A percentile compares a stretch with the other conserved stretches of the same genome.
Evolutionary conservation across 37 sponge, comb jelly and placozoan species (phyloP).

Genomic region (Agelas oroides): DNA sequence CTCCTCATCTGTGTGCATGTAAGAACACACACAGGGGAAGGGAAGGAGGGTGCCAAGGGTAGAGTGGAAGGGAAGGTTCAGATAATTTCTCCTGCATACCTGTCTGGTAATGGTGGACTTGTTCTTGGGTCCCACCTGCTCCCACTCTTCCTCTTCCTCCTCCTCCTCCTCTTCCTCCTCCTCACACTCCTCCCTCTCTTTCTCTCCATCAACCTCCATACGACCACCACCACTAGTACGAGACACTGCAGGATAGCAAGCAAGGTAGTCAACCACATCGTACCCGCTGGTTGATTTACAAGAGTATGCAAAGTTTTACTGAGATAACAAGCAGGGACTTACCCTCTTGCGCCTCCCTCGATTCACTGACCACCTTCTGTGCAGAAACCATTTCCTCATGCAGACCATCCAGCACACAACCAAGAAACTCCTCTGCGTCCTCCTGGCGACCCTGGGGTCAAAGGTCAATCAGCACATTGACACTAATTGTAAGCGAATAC

Average conservation of each 20-base stretch:
- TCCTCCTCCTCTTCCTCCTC: conserved; percentile 8
- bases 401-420: conserved; percentile 82
- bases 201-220: conserved; percentile 10
- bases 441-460: conserved; percentile 87
- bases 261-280: background rate
- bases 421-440: conserved; percentile 99
- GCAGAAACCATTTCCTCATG: conserved; percentile 95
- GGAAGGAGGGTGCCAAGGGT: no score
- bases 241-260: conserved; percentile 15
- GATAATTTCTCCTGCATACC: conserved; percentile 5
- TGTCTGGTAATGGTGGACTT: conserved; percentile 90
- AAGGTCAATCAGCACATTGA: no score
- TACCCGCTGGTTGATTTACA: no score
- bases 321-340: no score
- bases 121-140: conserved; percentile 94
- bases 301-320: no score
- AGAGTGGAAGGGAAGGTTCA: no score
- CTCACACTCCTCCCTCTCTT: conserved; percentile 13
- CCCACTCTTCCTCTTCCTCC: conserved; percentile 82
- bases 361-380: background rate
- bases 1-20: no score
- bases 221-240: background rate
- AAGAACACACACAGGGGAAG: no score
- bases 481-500: no score
- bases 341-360: no score